Base-by-base conservation (phyloP, 2,888 invertebrate species). In the Stenurella melanura region DNA sequence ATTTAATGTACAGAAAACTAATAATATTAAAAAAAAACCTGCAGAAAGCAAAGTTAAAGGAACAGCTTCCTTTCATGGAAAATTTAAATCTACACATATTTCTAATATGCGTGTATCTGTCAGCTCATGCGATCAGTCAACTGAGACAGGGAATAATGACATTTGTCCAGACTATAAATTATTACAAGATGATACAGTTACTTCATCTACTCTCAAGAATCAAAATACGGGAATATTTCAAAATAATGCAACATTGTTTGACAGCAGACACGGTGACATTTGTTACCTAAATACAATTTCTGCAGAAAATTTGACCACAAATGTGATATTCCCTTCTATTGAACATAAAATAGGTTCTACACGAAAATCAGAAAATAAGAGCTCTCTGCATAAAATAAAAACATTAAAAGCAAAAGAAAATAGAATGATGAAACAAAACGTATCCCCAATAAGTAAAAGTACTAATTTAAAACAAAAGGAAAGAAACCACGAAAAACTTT, bases 1-100 rank as follows among this genome's bases (percentile, higher is more conserved):
- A 82, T 88, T 90, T 18, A 92, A 90, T 70, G 85, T 93, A 19
- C 30, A 38, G 18, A 90, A 90, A 78, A 89, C 92, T 86, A 89
- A 91, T 82, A 89, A 63, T 11, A 15, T 61, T 6, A 79, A 91
- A 91, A 9, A 92, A 91, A 85, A 91, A 50, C 67, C n/a, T 67
- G 56, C 19, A 21, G 67, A 54, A 54, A 1, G 54, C 9, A 42
- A 42, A 12, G 21, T 67, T 15, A 67, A 26, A 26, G 54, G 19
- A 0, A 67, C 15, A 10, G 15, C 10, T 21, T 67, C 67, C 5
- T 67, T 67, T 19, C 18, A 67, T 9, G 54, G 19, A 15, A 67
- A 50, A 54, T 38, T n/a, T 67, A 50, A 67, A 15, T 67, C 67
- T n/a, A 50, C 50, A 54, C 26, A 15, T 34, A 42, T 64, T 5